Evolutionary conservation across 2,888 invertebrate genomes (phyloP), one percentile per base, ranked within the genome.

Genomic region (Empis livida): DNA sequence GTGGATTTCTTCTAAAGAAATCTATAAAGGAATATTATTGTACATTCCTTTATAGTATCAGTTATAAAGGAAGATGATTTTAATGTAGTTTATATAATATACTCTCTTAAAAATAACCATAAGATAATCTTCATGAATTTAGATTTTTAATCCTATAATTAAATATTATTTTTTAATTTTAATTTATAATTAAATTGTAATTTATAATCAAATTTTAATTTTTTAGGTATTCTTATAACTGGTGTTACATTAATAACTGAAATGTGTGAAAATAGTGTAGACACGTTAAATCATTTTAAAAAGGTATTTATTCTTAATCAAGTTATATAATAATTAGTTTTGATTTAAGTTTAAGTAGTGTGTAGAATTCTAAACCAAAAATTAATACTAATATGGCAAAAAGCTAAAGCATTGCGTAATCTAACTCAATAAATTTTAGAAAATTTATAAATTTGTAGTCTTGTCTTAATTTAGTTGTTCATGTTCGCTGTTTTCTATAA

Each of bases 181-280:
- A 32, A 51, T 39, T 43, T 2, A 6, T 30, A 9, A 11, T 14
- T 9, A 14, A 8, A 27, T 9, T 35, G 3, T 44, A 37, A 39
- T 14, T 13, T 30, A 8, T 27, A 8, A 6, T 27, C 9, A 6
- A 8, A 8, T 5, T 6, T 8, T 8, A 8, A 51, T 50, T 56
- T 63, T 62, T 42, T 71, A 88, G 91, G 93, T 61, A 95, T 97
- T 47, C 78, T 96, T 56, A 91, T 99, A 61, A 96, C 97, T 44
- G 97, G 97, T 30, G 94, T 99, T 42, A 94, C 95, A 47, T 79
- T 99, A 48, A 96, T 99, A 58, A 96, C 95, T 20, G 97, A 99
- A 75, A 99, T 99, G 97, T 99, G 99, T 70, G 95, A 96, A 70
- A 87, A 90, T 67, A 96, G 95, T 67, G 84, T 91, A 10, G 99